Percentiles rank a stretch among this genome's conserved stretches.
phyloP scores from a whole-genome alignment of 2,797 vertebrate genomes.

The Cuniculus paca region DNA sequence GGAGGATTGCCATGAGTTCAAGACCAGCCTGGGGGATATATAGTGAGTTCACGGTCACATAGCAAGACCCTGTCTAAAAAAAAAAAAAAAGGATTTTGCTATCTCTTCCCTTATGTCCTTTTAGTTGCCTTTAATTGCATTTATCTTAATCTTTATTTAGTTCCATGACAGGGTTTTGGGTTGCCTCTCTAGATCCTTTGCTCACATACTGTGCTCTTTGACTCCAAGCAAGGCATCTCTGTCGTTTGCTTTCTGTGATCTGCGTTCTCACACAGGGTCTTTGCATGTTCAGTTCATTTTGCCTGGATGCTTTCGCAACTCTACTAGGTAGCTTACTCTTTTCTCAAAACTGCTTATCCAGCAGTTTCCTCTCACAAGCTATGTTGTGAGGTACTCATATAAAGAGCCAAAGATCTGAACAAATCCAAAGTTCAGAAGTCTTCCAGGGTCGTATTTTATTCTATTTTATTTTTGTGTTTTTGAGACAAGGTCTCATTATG shows the following conservation, averaged over 20 bases:
- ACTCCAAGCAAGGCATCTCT: not conserved
- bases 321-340: not conserved
- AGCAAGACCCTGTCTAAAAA: too few species aligned
- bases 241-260: not conserved
- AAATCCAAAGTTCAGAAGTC: not conserved
- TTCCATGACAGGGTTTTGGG: not conserved
- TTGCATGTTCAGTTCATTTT: not conserved
- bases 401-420: not conserved
- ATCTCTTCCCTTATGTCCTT: not conserved
- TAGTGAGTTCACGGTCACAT: too few species aligned
- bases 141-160: not conserved
- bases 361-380: not conserved
- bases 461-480: too few species aligned
- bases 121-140: slow-evolving; percentile 31
- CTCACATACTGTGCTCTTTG: not conserved
- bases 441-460: too few species aligned
- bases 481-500: too few species aligned
- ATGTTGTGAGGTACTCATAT: not conserved
- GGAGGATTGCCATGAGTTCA: too few species aligned
- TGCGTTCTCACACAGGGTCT: not conserved
- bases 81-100: too few species aligned
- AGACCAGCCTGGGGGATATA: too few species aligned
- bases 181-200: not conserved
- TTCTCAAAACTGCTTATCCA: not conserved
- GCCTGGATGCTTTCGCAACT: not conserved